Percentiles rank a stretch among this genome's conserved stretches.
phyloP scores from a whole-genome alignment of 1,140 invertebrate genomes.

The Mylabris phalerata region DNA sequence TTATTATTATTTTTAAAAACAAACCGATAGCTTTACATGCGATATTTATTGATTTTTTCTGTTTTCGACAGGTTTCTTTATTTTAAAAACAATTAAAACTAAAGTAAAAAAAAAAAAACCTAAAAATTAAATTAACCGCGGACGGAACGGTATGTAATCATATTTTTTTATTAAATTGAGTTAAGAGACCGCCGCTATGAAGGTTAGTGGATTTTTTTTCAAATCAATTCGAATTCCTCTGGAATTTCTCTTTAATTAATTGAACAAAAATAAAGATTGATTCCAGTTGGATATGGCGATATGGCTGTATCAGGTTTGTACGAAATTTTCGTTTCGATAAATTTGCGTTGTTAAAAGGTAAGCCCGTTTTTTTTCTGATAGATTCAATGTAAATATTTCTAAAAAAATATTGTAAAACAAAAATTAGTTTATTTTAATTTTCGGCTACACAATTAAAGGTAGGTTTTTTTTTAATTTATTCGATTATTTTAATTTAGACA shows the following conservation, averaged over 20 bases:
- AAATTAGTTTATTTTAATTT: not conserved
- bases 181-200: slow-evolving; percentile 1
- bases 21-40: not conserved
- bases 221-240: not conserved
- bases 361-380: slow-evolving; percentile 4
- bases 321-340: not conserved
- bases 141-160: slow-evolving; percentile 4
- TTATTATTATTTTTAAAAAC: not conserved
- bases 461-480: slow-evolving; percentile 8
- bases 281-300: slow-evolving; percentile 5
- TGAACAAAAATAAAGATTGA: not conserved
- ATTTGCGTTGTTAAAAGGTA: slow-evolving; percentile 15
- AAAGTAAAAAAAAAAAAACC: not conserved
- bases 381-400: not conserved
- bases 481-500: slow-evolving; percentile 7
- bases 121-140: not conserved
- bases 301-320: slow-evolving; percentile 18
- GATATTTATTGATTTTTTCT: not conserved
- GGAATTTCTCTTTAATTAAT: not conserved
- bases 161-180: not conserved
- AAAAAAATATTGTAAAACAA: not conserved
- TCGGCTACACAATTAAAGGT: slow-evolving; percentile 8
- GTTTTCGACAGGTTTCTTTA: not conserved
- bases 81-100: not conserved
- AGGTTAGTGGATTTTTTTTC: slow-evolving; percentile 9